Base-by-base conservation (phyloP, 2,113 vertebrate genomes). In the Chaetops frenatus region DNA sequence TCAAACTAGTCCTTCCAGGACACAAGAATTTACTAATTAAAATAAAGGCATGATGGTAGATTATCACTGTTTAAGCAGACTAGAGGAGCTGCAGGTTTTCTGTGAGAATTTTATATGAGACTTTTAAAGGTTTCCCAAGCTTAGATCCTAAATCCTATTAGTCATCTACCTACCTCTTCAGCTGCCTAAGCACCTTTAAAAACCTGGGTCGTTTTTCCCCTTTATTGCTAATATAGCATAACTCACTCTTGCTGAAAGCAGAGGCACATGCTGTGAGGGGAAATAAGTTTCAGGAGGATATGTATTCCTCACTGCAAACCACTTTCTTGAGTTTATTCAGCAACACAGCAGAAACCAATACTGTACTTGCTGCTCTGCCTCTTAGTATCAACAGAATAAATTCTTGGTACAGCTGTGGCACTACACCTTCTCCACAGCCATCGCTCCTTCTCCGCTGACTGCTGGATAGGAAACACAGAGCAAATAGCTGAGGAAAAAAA, bases 151-250 rank as follows among this genome's bases (percentile, higher is more conserved):
- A 90, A 86, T 91, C 81, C 85, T 88, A 6, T 77, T 77, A 87
- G 71, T 82, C 45, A n/a, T 48, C 74, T 77, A 28, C 62, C 81
- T 80, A 54, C 62, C 40, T 47, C 87, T 54, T 58, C 64, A 87
- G 81, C 78, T 87, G 81, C 84, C 89, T 85, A 72, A 95, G 90
- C 81, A 77, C 87, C 74, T 92, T 89, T 36, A 65, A 88, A 90
- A 91, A 54, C 35, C 54, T 48, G 15, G 18, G 62, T 73, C 44
- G 7, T 92, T 81, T 54, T 66, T 66, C 54, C 67, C 40, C 45
- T 61, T 57, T 82, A 45, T 54, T 87, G 70, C 58, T 84, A 91
- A 74, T 70, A 53, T 1, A 71, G 83, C 65, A 28, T 56, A 91
- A 71, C 53, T 92, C 60, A 11, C n/a, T 38, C 56, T 24, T 62